Conservation (phyloP, 2,888 invertebrate species). For the Empis stercorea region DNA sequence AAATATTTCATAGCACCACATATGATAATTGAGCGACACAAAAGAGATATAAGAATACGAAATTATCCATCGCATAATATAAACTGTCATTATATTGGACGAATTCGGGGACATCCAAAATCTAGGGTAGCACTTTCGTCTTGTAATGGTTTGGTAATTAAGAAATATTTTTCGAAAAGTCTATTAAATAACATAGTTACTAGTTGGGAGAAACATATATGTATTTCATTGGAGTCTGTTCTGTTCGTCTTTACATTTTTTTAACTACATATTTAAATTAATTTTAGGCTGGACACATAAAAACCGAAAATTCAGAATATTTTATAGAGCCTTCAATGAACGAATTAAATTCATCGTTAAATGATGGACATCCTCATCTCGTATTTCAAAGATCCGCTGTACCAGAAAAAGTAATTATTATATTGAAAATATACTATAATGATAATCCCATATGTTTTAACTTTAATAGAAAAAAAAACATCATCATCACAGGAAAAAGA, state of each 20-base stretch:
- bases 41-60: conserved; percentile 41
- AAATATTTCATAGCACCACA: conserved; percentile 54
- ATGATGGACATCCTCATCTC: conserved; percentile 48
- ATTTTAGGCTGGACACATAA: conserved; percentile 52
- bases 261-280: no score
- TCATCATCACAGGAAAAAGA: conserved; percentile 26
- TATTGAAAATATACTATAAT: no score
- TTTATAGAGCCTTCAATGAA: conserved; percentile 59
- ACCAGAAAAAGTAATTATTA: conserved; percentile 26
- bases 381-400: conserved; percentile 55
- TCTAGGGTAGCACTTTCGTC: conserved; percentile 68
- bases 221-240: no score
- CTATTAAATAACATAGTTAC: no score
- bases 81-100: conserved; percentile 68
- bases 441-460: neutral
- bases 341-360: conserved; percentile 29
- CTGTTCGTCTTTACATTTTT: no score
- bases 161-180: no score
- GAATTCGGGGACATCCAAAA: conserved; percentile 51
- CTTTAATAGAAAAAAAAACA: neutral
- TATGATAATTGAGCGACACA: conserved; percentile 58
- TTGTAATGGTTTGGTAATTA: conserved; percentile 72
- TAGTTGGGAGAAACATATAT: no score
- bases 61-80: conserved; percentile 39
- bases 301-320: conserved; percentile 52